A percentile compares a stretch with the other conserved stretches of the same genome.
These are phyloP conservation scores for Ephestia elutella DNA, from an alignment of 1,140 invertebrate genomes.

Conservation along the genomic window DNA sequence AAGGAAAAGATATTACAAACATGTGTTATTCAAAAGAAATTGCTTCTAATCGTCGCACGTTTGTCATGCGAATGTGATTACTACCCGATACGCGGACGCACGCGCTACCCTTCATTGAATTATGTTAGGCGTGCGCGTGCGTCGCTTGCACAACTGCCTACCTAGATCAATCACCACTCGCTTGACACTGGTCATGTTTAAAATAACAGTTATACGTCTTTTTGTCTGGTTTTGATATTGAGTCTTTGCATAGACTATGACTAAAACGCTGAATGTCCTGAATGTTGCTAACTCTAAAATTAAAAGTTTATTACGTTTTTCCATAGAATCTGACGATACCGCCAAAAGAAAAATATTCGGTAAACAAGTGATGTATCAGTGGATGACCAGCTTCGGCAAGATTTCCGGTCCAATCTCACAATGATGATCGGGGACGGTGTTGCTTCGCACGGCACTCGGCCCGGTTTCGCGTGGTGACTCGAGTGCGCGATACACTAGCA, in stretches of 20 bases:
- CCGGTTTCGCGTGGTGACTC: background rate
- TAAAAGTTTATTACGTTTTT: too few species aligned
- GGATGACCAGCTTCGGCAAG: background rate
- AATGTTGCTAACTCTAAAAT: too few species aligned
- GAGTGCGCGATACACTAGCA: conserved; percentile 49
- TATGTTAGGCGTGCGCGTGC: background rate
- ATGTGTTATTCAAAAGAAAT: conserved; percentile 3
- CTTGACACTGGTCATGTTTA: background rate
- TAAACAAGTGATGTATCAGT: background rate
- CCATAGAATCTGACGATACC: background rate
- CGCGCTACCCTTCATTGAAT: conserved; percentile 4
- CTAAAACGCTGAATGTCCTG: too few species aligned
- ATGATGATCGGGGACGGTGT: conserved; percentile 15
- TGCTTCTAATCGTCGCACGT: conserved; percentile 2
- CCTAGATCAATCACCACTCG: conserved; percentile 1
- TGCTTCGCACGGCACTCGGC: conserved; percentile 17
- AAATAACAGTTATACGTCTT: background rate
- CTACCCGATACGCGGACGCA: conserved; percentile 1
- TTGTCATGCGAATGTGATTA: conserved; percentile 5
- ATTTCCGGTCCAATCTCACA: background rate
- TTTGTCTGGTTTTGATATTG: background rate
- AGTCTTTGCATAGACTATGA: too few species aligned
- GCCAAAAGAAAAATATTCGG: background rate
- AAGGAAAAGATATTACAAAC: conserved; percentile 2
- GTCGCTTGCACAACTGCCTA: background rate